Evolutionary conservation across 2,797 vertebrate species (phyloP).

Genomic region (Sebastiscus tertius): DNA sequence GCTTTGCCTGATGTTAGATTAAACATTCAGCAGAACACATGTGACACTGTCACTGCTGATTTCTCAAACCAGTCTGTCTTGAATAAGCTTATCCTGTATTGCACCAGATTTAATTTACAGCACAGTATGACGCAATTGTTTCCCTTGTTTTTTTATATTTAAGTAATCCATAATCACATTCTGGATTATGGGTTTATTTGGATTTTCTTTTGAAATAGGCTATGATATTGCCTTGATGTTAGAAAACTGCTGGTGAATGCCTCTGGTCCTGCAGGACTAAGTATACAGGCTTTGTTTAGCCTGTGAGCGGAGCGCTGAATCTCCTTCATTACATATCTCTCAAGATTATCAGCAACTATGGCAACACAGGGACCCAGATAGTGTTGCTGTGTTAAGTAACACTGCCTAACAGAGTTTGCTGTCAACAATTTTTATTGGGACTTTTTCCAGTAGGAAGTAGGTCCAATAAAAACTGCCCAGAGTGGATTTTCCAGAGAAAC

Average conservation of each 20-base stretch:
- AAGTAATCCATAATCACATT: neutral
- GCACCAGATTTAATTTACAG: neutral
- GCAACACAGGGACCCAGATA: neutral
- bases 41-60: neutral
- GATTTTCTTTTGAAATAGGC: neutral
- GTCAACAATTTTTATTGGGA: neutral
- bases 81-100: neutral
- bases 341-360: neutral
- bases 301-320: neutral
- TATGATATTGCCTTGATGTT: neutral
- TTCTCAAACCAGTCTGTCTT: neutral
- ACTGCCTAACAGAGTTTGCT: neutral
- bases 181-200: neutral
- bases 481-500: neutral
- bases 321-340: neutral
- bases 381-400: neutral
- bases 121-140: neutral
- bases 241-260: neutral
- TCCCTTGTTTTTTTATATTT: neutral
- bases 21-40: neutral
- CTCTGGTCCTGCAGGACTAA: neutral
- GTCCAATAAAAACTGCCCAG: neutral
- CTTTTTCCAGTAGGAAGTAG: neutral
- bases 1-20: neutral
- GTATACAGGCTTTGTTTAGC: constrained; percentile 6